phyloP scores from a whole-genome alignment of 2,888 invertebrate species.

The Trichacis sp. region DNA sequence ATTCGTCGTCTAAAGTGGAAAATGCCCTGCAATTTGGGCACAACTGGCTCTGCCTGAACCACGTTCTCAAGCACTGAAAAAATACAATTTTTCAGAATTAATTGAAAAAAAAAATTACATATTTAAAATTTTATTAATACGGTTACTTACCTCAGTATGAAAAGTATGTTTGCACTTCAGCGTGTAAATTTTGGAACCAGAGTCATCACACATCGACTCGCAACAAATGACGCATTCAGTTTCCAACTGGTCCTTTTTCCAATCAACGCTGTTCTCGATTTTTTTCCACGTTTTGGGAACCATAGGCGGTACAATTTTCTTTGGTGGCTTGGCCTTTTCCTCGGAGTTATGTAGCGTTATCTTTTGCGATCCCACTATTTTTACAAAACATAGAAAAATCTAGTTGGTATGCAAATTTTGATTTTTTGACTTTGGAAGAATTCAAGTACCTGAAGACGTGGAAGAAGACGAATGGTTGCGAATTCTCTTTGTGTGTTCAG shows the following conservation, averaged over 20 bases:
- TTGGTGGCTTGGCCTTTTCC: background rate
- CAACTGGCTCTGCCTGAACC: conserved; percentile 47
- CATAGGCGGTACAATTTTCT: background rate
- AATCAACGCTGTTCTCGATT: conserved; percentile 24
- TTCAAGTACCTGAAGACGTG: conserved; percentile 21
- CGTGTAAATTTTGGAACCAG: conserved; percentile 23
- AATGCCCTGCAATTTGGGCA: conserved; percentile 53
- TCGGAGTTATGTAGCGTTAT: conserved; percentile 2
- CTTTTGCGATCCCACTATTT: conserved; percentile 17
- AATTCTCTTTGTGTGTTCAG: no score
- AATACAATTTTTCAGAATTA: conserved; percentile 11
- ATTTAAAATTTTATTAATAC: background rate
- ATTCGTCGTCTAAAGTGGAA: conserved; percentile 51
- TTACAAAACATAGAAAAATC: conserved; percentile 14
- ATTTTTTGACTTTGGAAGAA: background rate
- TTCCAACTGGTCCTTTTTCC: conserved; percentile 41
- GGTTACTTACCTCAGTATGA: conserved; percentile 47
- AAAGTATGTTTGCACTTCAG: conserved; percentile 52
- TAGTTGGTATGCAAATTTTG: background rate
- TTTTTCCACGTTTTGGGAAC: conserved; percentile 44
- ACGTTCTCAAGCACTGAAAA: conserved; percentile 52
- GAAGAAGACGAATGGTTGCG: conserved; percentile 22
- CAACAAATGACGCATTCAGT: conserved; percentile 52
- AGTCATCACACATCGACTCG: conserved; percentile 14
- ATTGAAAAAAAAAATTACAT: background rate